Percentiles rank a stretch among this genome's conserved stretches.
These are phyloP conservation scores for Rhadinocentrus ornatus DNA, from an alignment of 2,797 vertebrate genomes.

Conservation along the genomic window DNA sequence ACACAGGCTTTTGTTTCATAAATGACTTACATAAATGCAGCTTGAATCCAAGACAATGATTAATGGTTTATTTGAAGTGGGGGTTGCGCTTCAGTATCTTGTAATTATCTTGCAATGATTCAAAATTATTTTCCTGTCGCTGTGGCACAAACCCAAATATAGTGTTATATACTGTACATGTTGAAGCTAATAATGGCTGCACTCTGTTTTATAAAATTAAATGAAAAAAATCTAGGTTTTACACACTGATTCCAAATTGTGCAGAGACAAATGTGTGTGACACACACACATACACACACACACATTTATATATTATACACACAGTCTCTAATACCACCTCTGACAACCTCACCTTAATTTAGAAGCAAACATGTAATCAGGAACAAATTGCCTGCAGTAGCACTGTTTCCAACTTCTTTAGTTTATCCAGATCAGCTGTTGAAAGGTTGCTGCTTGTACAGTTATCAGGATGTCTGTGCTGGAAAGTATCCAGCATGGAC, in stretches of 20 bases:
- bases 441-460: too few relatives aligned
- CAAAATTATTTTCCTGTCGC: slow-evolving; percentile 43
- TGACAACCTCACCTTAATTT: too few relatives aligned
- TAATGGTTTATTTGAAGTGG: slow-evolving; percentile 60
- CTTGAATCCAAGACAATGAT: slow-evolving; percentile 56
- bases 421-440: too few relatives aligned
- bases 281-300: too few relatives aligned
- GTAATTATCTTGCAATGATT: slow-evolving; percentile 55
- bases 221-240: too few relatives aligned
- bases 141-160: slow-evolving; percentile 17
- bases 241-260: background rate
- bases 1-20: slow-evolving; percentile 51
- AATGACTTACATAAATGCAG: slow-evolving; percentile 48
- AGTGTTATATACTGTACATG: background rate
- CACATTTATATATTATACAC: too few relatives aligned
- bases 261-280: background rate
- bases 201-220: slow-evolving; percentile 10
- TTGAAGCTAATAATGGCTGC: slow-evolving; percentile 12
- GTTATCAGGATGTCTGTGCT: too few relatives aligned
- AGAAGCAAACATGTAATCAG: too few relatives aligned
- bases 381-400: too few relatives aligned
- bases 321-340: too few relatives aligned
- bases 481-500: too few relatives aligned
- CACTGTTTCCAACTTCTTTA: too few relatives aligned
- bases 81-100: slow-evolving; percentile 50